Percentiles rank a stretch among this genome's conserved stretches.
Conservation (phyloP, 1,140 invertebrate genomes). For the Ooceraea biroi region DNA sequence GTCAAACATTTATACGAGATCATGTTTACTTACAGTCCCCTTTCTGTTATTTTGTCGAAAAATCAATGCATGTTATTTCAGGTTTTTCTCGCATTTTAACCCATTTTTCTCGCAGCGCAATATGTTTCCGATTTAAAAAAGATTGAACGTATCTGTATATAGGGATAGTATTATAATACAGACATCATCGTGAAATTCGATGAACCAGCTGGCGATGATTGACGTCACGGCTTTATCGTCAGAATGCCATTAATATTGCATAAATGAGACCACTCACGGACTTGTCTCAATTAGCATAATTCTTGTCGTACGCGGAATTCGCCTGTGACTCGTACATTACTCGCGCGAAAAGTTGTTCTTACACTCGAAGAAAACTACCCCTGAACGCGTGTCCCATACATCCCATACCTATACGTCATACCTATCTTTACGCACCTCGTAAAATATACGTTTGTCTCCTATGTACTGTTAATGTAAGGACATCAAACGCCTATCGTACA, state of each 20-base stretch:
- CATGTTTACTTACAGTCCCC: not conserved
- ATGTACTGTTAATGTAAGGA: slow-evolving; percentile 34
- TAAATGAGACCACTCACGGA: slow-evolving; percentile 43
- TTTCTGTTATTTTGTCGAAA: not conserved
- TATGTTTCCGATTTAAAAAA: slow-evolving; percentile 27
- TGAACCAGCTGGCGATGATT: slow-evolving; percentile 61
- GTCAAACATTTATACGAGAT: slow-evolving; percentile 3
- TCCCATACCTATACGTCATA: not conserved
- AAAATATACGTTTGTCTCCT: slow-evolving; percentile 32
- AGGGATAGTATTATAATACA: slow-evolving; percentile 30
- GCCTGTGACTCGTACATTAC: not conserved
- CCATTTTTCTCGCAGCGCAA: not conserved
- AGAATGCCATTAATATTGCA: slow-evolving; percentile 60
- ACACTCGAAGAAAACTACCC: not conserved
- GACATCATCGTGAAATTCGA: slow-evolving; percentile 68
- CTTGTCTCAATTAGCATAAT: slow-evolving; percentile 53
- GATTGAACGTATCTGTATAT: slow-evolving; percentile 30
- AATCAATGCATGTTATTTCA: slow-evolving; percentile 15
- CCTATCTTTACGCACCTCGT: slow-evolving; percentile 21
- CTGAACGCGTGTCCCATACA: not conserved
- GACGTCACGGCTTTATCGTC: slow-evolving; percentile 62
- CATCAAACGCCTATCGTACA: too few relatives aligned
- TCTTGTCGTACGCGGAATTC: not conserved
- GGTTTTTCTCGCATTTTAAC: slow-evolving; percentile 37
- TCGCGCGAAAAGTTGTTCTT: slow-evolving; percentile 6